Base-by-base conservation (phyloP, 30 jellyfish, hydroid and myxozoan genomes). In the Rhopilema esculentum region DNA sequence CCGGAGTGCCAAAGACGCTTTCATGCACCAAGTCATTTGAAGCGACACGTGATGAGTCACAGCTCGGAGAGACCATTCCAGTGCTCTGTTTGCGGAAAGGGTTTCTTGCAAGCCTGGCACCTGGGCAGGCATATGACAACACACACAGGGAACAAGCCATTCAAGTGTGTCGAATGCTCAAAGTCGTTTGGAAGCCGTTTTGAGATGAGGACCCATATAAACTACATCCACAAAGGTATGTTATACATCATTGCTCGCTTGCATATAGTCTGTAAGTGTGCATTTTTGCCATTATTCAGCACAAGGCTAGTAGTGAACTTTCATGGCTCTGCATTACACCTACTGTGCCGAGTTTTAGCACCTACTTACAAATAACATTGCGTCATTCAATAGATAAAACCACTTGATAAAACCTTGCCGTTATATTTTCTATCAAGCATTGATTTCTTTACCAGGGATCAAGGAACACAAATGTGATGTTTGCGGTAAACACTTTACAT, bases 31-130 rank as follows among this genome's bases (percentile, higher is more conserved):
- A 89, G 97, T 66, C 99, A 95, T 84, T 64, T 95, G 71, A 95
- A 95, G 65, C 87, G 99, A 6, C 99, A 95, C 68, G 91, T 90
- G 86, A 85, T 95, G 91, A 82, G 97, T 53, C 99, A 95, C 74
- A 95, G 97, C 69, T 80, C 99, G 0, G 99, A 95, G 78, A 79
- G 99, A 72, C 99, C 99, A 18, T 95, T 82, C 50, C 97, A 86
- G 67, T 95, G 99, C 66, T 50, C 73, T n/a, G 88, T 95, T 16
- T 95, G 99, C 72, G 94, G 95, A 53, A 95, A 95, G 69, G 99
- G 99, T 8, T 95, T 95, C 70, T 84, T 95, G 18, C 99, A 95
- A 76, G 99, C 99, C 4, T 95, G 99, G 99, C 99, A 95, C 76
- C 86, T 95, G 80, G 99, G 99, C 16, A 81, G 99, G 23, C 99